These are phyloP conservation scores for Chiloscyllium punctatum DNA, from an alignment of 2,797 vertebrate species.

Conservation along the genomic window DNA sequence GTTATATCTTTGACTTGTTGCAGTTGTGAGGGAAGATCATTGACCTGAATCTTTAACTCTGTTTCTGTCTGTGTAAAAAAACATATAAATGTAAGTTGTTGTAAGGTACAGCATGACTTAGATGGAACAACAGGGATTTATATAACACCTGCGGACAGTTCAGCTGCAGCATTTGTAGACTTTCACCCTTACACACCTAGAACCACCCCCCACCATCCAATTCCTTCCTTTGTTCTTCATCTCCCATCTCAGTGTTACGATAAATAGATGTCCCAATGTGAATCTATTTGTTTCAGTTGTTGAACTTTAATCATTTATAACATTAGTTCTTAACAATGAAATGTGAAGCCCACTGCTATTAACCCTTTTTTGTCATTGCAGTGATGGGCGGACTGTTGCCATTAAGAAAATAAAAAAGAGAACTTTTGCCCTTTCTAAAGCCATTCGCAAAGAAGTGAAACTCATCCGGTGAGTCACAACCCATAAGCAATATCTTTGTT, in stretches of 20 bases:
- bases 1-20: neutral
- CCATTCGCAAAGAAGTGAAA: slow-evolving; percentile 72
- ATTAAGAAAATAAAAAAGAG: slow-evolving; percentile 74
- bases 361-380: slow-evolving; percentile 47
- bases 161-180: neutral
- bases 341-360: neutral
- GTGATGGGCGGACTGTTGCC: slow-evolving; percentile 68
- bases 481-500: slow-evolving; percentile 16
- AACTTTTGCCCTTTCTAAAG: slow-evolving; percentile 65
- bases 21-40: neutral
- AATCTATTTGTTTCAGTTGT: neutral
- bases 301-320: neutral
- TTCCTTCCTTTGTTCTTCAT: neutral
- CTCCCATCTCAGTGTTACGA: neutral
- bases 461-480: slow-evolving; percentile 64
- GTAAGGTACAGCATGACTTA: neutral
- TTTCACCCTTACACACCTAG: neutral
- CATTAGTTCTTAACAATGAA: neutral
- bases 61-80: neutral
- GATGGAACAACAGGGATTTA: neutral
- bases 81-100: neutral
- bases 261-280: neutral
- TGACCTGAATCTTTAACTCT: neutral
- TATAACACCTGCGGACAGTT: neutral
- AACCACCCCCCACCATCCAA: neutral